Evolutionary conservation across 2,797 vertebrate genomes (phyloP).

Genomic region (Syngnathus rostellatus): DNA sequence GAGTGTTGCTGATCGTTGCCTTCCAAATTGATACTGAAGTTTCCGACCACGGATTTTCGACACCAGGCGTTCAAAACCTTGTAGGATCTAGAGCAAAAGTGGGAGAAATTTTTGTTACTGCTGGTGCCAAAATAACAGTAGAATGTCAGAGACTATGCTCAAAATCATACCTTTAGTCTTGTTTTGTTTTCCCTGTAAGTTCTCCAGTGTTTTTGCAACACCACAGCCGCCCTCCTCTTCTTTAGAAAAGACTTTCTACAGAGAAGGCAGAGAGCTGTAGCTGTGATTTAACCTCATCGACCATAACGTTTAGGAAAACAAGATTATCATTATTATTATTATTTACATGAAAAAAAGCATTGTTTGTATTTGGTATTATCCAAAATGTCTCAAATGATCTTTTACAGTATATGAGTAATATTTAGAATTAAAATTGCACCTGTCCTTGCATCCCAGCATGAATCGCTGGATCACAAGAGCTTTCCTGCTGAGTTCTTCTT

Average conservation of each 20-base stretch:
- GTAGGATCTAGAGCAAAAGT: conserved; percentile 56
- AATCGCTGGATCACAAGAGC: conserved; percentile 81
- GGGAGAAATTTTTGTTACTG: conserved; percentile 2
- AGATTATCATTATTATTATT: too few species aligned
- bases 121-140: not conserved
- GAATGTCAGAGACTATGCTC: too few species aligned
- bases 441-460: conserved; percentile 78
- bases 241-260: conserved; percentile 78
- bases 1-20: conserved; percentile 45
- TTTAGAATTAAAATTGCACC: conserved; percentile 56
- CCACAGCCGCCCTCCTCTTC: conserved; percentile 72
- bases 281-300: not conserved
- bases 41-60: conserved; percentile 65
- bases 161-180: conserved; percentile 65
- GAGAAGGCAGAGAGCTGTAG: not conserved
- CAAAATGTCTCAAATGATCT: not conserved
- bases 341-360: not conserved
- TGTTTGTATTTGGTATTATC: not conserved
- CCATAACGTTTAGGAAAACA: not conserved
- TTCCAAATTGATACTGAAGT: conserved; percentile 55
- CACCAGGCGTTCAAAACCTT: conserved; percentile 76
- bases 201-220: conserved; percentile 82
- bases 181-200: conserved; percentile 54
- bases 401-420: not conserved
- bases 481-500: conserved; percentile 66